Evolutionary conservation across 2,888 invertebrate genomes (phyloP).

Genomic region (Junonia oenone): DNA sequence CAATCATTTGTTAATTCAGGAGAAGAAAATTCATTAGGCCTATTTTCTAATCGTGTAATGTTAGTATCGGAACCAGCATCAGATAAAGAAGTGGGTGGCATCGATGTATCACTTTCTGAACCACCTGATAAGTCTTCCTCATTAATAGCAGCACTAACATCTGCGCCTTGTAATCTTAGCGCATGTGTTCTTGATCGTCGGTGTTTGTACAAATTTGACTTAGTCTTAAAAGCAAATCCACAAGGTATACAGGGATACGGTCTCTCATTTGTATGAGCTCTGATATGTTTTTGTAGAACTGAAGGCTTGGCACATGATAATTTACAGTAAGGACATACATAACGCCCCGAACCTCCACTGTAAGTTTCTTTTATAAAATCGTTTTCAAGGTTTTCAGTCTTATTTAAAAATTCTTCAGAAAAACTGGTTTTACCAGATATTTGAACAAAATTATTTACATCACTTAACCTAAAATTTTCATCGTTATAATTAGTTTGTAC

Average conservation of each 20-base stretch:
- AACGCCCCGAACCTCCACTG: constrained; percentile 81
- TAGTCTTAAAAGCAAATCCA: constrained; percentile 95
- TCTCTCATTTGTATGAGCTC: constrained; percentile 95
- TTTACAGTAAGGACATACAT: constrained; percentile 93
- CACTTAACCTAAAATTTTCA: constrained; percentile 68
- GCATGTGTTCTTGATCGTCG: constrained; percentile 87
- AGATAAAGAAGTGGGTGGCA: constrained; percentile 61
- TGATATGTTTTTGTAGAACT: constrained; percentile 95
- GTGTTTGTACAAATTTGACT: constrained; percentile 95
- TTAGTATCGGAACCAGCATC: constrained; percentile 69
- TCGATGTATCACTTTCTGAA: constrained; percentile 80
- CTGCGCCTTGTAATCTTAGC: constrained; percentile 82
- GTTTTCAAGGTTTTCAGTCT: constrained; percentile 77
- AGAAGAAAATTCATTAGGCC: constrained; percentile 62
- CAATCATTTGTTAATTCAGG: constrained; percentile 59
- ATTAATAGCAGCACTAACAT: constrained; percentile 69
- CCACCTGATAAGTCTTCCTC: constrained; percentile 80
- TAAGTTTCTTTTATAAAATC: constrained; percentile 72
- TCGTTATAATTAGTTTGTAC: constrained; percentile 77
- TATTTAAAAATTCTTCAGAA: constrained; percentile 75
- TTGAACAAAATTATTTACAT: constrained; percentile 72
- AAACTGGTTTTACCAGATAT: constrained; percentile 77
- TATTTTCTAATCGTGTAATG: constrained; percentile 52
- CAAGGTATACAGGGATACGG: constrained; percentile 94
- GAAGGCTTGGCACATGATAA: constrained; percentile 95